These are phyloP conservation scores for Diaperis boleti DNA, from an alignment of 2,888 invertebrate genomes.

Conservation along the genomic window DNA sequence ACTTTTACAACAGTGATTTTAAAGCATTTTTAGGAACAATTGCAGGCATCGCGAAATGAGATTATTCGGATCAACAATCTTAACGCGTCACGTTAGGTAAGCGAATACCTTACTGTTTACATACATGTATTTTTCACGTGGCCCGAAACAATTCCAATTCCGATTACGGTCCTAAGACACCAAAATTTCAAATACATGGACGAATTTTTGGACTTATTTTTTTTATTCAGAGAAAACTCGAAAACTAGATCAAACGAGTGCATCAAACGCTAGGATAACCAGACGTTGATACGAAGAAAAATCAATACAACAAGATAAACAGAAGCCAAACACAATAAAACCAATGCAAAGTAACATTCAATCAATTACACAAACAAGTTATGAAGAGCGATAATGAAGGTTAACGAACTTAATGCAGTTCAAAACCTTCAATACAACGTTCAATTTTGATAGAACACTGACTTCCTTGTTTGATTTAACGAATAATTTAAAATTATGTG, in stretches of 20 bases:
- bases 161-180: no score
- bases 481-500: slow-evolving; percentile 15
- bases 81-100: no score
- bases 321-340: slow-evolving; percentile 10
- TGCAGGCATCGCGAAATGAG: no score
- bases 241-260: neutral
- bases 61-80: no score
- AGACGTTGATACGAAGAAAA: slow-evolving; percentile 1
- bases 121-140: no score
- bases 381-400: slow-evolving; percentile 40
- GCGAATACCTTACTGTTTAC: no score
- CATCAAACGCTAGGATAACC: neutral
- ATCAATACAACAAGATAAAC: slow-evolving; percentile 13
- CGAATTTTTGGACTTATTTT: no score
- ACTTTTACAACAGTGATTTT: no score
- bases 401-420: slow-evolving; percentile 41
- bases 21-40: no score
- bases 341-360: slow-evolving; percentile 27
- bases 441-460: slow-evolving; percentile 23
- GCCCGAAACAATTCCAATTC: no score
- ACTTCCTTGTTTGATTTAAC: slow-evolving; percentile 21
- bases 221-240: no score
- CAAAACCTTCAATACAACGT: slow-evolving; percentile 29
- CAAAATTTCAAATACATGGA: no score
- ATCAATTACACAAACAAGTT: slow-evolving; percentile 42